Base-by-base conservation (phyloP, 53 echinoderm and acorn worm species). In the Apostichopus leukothele region DNA sequence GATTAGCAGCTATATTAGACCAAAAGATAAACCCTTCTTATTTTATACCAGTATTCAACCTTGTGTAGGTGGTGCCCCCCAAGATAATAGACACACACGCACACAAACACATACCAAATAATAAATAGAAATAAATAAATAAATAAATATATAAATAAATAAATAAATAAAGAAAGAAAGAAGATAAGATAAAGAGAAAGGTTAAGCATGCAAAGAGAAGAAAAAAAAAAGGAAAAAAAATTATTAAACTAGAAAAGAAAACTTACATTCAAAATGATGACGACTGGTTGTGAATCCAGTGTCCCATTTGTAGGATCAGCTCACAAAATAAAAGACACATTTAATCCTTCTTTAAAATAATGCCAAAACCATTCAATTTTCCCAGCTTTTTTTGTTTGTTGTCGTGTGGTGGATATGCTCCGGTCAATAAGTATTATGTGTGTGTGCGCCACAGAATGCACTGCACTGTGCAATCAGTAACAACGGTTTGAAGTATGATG, bases 241-340 rank as follows among this genome's bases (percentile, higher is more conserved):
- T 27, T 4, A 50, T 27, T 52, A 77, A 77, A 52, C 25, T 77
- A 55, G 54, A 81, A 81, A 8, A 81, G 6, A 71, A 53, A 81
- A 81, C 81, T 81, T 81, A 81, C 81, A 59, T 81, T 81, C 81
- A 81, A 81, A 81, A 81, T 81, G 81, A 59, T 81, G 81, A 81
- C 81, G 55, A 81, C 54, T 81, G 81, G 81, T 81, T 81, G 81
- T 81, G 81, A 81, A 22, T 59, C 81, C 81, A 81, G 54, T 54
- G 59, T 81, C 81, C 81, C 81, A 81, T 81, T 54, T 53, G 81
- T 59, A 81, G 81, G 81, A 55, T 81, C 81, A 20, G 81, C 54
- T 54, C 55, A 81, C 81, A 19, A 25, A 81, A 81, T 59, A 81
- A 54, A 81, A 81, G 81, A 71, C 71, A 71, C 71, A 71, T 55